Evolutionary conservation across 1,140 invertebrate species (phyloP).

Genomic region (Hydropsyche tenuis): DNA sequence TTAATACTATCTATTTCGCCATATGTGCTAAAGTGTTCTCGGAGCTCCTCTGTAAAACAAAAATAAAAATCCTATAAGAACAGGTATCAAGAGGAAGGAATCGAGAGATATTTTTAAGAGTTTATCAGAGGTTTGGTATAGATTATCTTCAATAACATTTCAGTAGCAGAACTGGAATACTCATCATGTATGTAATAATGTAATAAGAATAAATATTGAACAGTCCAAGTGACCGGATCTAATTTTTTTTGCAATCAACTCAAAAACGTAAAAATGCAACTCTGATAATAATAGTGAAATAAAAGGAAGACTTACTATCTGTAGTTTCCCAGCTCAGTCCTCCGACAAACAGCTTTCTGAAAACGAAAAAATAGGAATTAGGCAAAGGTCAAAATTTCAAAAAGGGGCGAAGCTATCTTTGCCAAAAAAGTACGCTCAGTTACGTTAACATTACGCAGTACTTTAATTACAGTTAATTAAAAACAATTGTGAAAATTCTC

Average conservation of each 20-base stretch:
- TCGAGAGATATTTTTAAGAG: conserved; percentile 12
- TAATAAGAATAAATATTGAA: conserved; percentile 21
- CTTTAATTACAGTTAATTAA: conserved; percentile 65
- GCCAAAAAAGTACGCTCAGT: conserved; percentile 51
- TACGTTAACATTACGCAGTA: conserved; percentile 65
- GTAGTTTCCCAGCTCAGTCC: conserved; percentile 97
- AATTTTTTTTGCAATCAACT: too few relatives aligned
- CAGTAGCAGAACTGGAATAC: conserved; percentile 64
- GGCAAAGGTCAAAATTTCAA: conserved; percentile 41
- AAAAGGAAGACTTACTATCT: conserved; percentile 82
- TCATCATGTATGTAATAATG: conserved; percentile 63
- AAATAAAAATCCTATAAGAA: conserved; percentile 56
- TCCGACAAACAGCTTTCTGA: conserved; percentile 97
- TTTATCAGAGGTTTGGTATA: conserved; percentile 55
- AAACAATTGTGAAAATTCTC: conserved; percentile 64
- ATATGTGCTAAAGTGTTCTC: conserved; percentile 88
- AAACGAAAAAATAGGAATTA: conserved; percentile 64
- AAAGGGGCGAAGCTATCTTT: conserved; percentile 46
- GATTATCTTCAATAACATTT: conserved; percentile 59
- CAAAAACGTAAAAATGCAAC: too few relatives aligned
- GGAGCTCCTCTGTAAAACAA: conserved; percentile 83
- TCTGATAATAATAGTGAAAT: conserved; percentile 21
- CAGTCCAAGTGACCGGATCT: background rate
- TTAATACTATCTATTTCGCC: conserved; percentile 93
- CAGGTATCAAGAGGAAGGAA: conserved; percentile 39